phyloP scores from a whole-genome alignment of 1,140 invertebrate species.

The Tetramorium simillimum region DNA sequence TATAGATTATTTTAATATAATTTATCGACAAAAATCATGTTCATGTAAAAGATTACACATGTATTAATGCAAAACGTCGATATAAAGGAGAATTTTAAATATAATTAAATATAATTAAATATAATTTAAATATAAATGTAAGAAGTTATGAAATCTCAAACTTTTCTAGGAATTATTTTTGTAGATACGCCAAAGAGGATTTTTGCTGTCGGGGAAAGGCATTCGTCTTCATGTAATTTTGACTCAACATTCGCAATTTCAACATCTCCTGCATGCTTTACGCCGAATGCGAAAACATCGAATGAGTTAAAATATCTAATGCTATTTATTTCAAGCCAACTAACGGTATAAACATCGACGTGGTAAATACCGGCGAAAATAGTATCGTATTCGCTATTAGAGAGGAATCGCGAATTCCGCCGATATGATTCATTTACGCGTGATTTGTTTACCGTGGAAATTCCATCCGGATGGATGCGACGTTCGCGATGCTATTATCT shows the following conservation, averaged over 20 bases:
- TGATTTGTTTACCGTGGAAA: slow-evolving; percentile 26
- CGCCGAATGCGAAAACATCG: not conserved
- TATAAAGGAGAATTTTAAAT: not conserved
- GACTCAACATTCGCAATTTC: slow-evolving; percentile 14
- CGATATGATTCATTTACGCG: not conserved
- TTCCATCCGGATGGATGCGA: not conserved
- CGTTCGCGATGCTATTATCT: not conserved
- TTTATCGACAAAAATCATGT: not conserved
- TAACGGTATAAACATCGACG: not conserved
- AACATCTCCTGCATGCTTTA: not conserved
- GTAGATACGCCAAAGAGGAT: not conserved
- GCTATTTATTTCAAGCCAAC: slow-evolving; percentile 23
- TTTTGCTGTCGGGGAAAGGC: not conserved
- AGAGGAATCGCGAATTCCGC: not conserved
- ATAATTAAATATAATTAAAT: no score
- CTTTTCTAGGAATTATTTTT: slow-evolving; percentile 9
- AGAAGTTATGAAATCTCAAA: not conserved
- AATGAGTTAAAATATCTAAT: slow-evolving; percentile 21
- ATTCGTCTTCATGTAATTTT: slow-evolving; percentile 1
- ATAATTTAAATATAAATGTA: not conserved
- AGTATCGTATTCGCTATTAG: not conserved
- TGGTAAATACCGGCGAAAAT: slow-evolving; percentile 11
- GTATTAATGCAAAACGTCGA: not conserved
- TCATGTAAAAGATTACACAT: not conserved
- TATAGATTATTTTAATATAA: not conserved